phyloP scores from a whole-genome alignment of 2,797 vertebrate genomes.

The Hydrocynus forskahlii region DNA sequence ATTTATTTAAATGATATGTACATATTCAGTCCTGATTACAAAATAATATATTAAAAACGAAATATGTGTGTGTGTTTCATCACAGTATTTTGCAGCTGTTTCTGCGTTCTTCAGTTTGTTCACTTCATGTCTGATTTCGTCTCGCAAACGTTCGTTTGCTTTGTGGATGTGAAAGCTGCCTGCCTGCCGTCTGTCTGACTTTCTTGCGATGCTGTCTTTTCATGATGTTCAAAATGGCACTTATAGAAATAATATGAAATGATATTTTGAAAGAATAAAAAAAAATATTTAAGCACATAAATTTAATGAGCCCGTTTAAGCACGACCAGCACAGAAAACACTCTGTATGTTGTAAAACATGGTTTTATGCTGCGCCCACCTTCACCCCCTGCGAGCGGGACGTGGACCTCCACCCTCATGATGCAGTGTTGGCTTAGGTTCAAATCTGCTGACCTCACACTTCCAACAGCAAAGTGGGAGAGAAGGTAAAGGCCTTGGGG shows the following conservation, averaged over 20 bases:
- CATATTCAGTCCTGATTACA: conserved; percentile 69
- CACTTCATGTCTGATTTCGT: conserved; percentile 50
- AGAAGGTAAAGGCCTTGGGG: too few species aligned
- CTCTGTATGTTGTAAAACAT: conserved; percentile 49
- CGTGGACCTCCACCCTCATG: too few species aligned
- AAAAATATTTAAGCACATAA: conserved; percentile 77
- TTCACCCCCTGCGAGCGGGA: too few species aligned
- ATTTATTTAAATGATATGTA: conserved; percentile 79
- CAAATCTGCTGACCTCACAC: too few species aligned
- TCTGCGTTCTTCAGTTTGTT: conserved; percentile 30
- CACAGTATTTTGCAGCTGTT: conserved; percentile 44
- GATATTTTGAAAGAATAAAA: conserved; percentile 78
- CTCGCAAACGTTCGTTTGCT: conserved; percentile 45
- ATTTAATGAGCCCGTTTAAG: conserved; percentile 15
- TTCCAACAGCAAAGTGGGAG: too few species aligned
- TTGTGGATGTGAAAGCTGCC: too few species aligned
- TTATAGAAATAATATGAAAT: conserved; percentile 67
- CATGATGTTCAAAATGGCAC: conserved; percentile 77
- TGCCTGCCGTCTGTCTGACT: conserved; percentile 34
- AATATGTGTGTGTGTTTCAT: conserved; percentile 44
- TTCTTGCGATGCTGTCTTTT: conserved; percentile 60
- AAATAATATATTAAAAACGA: conserved; percentile 58
- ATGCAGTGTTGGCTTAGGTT: too few species aligned
- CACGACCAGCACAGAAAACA: too few species aligned
- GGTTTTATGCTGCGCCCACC: too few species aligned